A percentile compares a stretch with the other conserved stretches of the same genome.
Evolutionary conservation across 2,888 invertebrate species (phyloP).

Genomic region (Drosophila merina): DNA sequence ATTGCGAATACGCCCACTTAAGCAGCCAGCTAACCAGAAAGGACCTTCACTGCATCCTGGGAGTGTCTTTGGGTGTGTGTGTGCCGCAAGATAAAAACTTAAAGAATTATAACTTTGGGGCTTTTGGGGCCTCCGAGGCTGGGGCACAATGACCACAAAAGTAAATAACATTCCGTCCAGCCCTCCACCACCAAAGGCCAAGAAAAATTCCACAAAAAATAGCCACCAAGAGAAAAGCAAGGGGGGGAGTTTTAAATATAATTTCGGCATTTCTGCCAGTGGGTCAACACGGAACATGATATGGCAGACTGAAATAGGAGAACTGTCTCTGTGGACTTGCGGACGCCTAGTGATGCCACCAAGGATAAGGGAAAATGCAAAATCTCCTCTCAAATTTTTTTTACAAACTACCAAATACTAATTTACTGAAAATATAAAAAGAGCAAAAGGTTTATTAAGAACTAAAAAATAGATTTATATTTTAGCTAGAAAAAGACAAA

Average conservation of each 20-base stretch:
- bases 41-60: background rate
- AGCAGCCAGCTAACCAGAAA: conserved; percentile 53
- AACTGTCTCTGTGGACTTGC: conserved; percentile 54
- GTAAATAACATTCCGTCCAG: conserved; percentile 64
- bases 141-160: conserved; percentile 75
- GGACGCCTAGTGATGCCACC: conserved; percentile 3
- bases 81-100: conserved; percentile 68
- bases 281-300: conserved; percentile 77
- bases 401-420: background rate
- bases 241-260: conserved; percentile 70
- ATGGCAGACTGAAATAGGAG: conserved; percentile 52
- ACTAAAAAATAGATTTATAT: too few relatives aligned
- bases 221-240: conserved; percentile 6
- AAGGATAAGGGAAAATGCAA: background rate
- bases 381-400: background rate
- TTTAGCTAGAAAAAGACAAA: too few relatives aligned
- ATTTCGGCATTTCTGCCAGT: conserved; percentile 77
- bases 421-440: too few relatives aligned
- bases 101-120: conserved; percentile 78
- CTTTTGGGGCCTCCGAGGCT: conserved; percentile 55
- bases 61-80: background rate
- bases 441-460: too few relatives aligned
- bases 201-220: conserved; percentile 10
- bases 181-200: conserved; percentile 9
- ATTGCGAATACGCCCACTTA: conserved; percentile 72